phyloP scores from a whole-genome alignment of 2,113 vertebrate genomes.

The Menura novaehollandiae region DNA sequence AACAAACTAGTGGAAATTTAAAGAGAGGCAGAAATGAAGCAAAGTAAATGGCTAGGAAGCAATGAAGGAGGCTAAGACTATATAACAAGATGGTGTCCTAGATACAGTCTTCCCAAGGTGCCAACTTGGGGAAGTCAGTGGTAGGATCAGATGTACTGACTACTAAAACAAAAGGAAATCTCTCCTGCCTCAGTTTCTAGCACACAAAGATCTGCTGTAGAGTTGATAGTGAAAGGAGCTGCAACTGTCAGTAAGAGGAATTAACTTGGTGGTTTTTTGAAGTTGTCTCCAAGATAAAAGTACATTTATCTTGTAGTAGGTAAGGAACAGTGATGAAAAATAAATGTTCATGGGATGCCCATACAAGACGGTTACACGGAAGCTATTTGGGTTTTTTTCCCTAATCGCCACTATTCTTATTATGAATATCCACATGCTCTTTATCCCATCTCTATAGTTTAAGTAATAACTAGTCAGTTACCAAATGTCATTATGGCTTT shows the following conservation, averaged over 20 bases:
- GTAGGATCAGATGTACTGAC: neutral
- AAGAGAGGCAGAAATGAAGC: neutral
- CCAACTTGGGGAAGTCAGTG: neutral
- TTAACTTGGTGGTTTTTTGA: neutral
- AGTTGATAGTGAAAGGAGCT: neutral
- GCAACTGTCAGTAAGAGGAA: neutral
- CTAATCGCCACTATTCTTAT: neutral
- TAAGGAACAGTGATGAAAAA: neutral
- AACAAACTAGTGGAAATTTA: neutral
- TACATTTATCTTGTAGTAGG: neutral
- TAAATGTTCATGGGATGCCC: neutral
- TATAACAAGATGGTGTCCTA: neutral
- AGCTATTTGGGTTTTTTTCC: neutral
- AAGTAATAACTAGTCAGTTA: neutral
- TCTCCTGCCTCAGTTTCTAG: neutral
- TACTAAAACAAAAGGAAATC: neutral
- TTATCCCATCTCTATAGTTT: neutral
- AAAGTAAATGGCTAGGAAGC: neutral
- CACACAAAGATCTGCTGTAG: neutral
- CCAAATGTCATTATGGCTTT: neutral
- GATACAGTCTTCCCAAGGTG: neutral
- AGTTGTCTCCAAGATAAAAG: neutral
- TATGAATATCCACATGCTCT: neutral
- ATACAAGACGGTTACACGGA: neutral
- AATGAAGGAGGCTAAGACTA: neutral